These are phyloP conservation scores for Shargacucullia verbasci DNA, from an alignment of 2,888 invertebrate species.

Conservation along the genomic window DNA sequence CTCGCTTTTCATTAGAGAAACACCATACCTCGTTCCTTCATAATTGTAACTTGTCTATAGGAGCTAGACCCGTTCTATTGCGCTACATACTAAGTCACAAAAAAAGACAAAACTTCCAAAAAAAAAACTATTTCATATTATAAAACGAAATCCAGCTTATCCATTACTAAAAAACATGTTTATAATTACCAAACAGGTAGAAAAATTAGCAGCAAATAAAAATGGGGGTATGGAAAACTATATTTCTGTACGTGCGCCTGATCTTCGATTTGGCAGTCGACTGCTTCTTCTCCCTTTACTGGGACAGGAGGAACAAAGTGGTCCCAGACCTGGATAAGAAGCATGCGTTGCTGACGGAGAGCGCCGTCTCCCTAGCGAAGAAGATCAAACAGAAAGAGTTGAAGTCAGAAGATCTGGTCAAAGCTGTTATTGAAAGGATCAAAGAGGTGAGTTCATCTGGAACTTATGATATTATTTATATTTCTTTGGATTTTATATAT, in stretches of 20 bases:
- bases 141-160: too few species aligned
- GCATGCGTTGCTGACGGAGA: slow-evolving; percentile 84
- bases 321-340: slow-evolving; percentile 77
- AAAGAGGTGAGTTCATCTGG: slow-evolving; percentile 86
- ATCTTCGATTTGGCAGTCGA: slow-evolving; percentile 76
- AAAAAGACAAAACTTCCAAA: too few species aligned
- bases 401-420: slow-evolving; percentile 92
- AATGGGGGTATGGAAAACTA: slow-evolving; percentile 61
- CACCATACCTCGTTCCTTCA: too few species aligned
- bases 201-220: slow-evolving; percentile 9
- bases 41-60: too few species aligned
- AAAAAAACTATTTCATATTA: neutral
- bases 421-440: slow-evolving; percentile 93
- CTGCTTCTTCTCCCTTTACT: slow-evolving; percentile 79
- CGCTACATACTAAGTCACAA: too few species aligned
- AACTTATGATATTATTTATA: too few species aligned
- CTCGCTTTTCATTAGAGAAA: too few species aligned
- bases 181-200: neutral
- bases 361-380: slow-evolving; percentile 91
- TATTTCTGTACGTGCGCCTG: slow-evolving; percentile 68
- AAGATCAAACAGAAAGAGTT: slow-evolving; percentile 90
- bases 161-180: too few species aligned
- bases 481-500: too few species aligned
- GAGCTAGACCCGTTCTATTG: too few species aligned
- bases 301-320: slow-evolving; percentile 73